Base-by-base conservation (phyloP, 2,888 invertebrate genomes). In the Rotaria macrura region DNA sequence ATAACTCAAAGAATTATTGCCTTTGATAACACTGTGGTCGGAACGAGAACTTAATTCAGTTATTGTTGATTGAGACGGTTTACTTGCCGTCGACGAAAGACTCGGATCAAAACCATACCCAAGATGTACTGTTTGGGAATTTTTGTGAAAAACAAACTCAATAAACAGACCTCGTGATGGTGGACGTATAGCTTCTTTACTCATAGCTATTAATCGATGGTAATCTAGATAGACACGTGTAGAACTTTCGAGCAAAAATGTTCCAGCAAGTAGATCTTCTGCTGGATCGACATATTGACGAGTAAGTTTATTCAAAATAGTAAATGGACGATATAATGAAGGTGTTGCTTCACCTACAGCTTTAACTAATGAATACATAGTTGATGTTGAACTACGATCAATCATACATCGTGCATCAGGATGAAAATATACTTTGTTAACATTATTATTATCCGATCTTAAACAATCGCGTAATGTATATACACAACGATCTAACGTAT, bases 221-320 rank as follows among this genome's bases (percentile, higher is more conserved):
- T 79, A 79, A 79, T 79, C 79, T 7, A 79, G 40, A 43, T 79
- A 79, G 25, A 79, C 40, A 79, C 79, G 79, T 12, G 43, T 79
- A 43, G 79, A 43, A 43, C 43, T 79, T 43, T 79, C 79, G 14
- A 79, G 79, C 43, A 79, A 34, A 79, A 79, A 79, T 79, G 79
- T 79, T 43, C 79, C 79, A 23, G n/a, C 3, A 43, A 43, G 43
- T 79, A 79, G 20, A 79, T 79, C 79, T 79, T 79, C 79, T 23
- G 79, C 43, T n/a, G 79, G 79, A 79, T 79, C 79, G n/a, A 79
- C 40, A 43, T 79, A 79, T 43, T 79, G 79, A 43, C 79, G 79
- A 6, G 79, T 79, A 4, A 79, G n/a, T 43, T 43, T 79, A 79
- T 79, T 79, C 43, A 79, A 79, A 79, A 79, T 79, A 10, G 79